Evolutionary conservation across 64 coral and sea anemone species (phyloP).

Genomic region (Hydrozoanthus tunicans): DNA sequence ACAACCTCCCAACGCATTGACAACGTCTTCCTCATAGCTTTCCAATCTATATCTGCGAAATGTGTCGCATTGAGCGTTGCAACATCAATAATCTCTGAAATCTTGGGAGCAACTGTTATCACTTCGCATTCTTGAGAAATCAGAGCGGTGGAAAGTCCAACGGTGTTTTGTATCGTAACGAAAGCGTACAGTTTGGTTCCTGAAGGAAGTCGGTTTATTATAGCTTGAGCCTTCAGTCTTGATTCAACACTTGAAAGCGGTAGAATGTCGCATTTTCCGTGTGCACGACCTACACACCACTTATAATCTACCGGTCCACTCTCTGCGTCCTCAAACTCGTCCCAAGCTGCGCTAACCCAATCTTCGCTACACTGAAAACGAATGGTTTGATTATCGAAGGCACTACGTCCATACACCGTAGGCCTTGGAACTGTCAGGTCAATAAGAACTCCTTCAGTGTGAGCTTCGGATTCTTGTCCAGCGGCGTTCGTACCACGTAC

Average conservation of each 20-base stretch:
- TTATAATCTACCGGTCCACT: conserved; percentile 62
- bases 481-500: conserved; percentile 66
- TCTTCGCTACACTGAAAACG: conserved; percentile 83
- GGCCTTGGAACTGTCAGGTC: conserved; percentile 64
- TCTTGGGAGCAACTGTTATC: conserved; percentile 69
- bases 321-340: conserved; percentile 84
- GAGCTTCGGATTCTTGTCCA: conserved; percentile 47
- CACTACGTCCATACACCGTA: background rate
- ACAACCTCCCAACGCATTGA: conserved; percentile 68
- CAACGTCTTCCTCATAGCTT: conserved; percentile 66
- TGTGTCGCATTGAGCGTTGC: conserved; percentile 52
- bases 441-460: conserved; percentile 60
- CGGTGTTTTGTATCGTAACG: conserved; percentile 58
- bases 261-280: conserved; percentile 63
- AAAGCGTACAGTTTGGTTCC: conserved; percentile 71
- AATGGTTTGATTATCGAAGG: conserved; percentile 25
- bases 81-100: conserved; percentile 60
- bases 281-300: conserved; percentile 84
- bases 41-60: conserved; percentile 81
- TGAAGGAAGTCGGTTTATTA: conserved; percentile 59
- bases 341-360: conserved; percentile 73
- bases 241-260: conserved; percentile 1
- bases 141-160: conserved; percentile 58
- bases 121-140: conserved; percentile 60
- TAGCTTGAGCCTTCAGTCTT: conserved; percentile 48